phyloP scores from a whole-genome alignment of 2,888 invertebrate genomes.

The Notodonta ziczac region DNA sequence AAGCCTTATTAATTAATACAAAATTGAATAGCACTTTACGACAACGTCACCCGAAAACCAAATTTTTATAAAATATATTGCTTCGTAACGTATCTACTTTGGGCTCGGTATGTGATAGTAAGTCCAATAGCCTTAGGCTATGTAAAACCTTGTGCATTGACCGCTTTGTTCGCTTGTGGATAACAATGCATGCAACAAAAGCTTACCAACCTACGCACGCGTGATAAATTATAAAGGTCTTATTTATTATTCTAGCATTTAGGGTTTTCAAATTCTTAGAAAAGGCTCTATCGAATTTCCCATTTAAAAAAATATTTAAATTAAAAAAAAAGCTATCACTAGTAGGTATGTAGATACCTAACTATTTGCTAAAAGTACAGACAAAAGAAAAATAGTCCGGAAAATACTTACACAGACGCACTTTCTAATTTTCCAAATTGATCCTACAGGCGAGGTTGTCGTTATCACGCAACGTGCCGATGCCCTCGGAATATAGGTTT shows the following conservation, averaged over 20 bases:
- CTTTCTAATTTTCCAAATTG: constrained; percentile 8
- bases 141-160: not conserved
- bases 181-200: too few relatives aligned
- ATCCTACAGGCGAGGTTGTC: not conserved
- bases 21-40: not conserved
- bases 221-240: too few relatives aligned
- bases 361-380: not conserved
- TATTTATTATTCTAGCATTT: too few relatives aligned
- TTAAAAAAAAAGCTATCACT: too few relatives aligned
- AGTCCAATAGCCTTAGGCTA: not conserved
- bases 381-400: not conserved
- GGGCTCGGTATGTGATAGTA: not conserved
- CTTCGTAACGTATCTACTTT: too few relatives aligned
- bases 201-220: too few relatives aligned
- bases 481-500: not conserved
- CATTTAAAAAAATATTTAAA: too few relatives aligned
- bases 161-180: not conserved
- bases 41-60: not conserved
- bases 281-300: too few relatives aligned
- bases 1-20: not conserved
- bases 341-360: too few relatives aligned
- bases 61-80: not conserved
- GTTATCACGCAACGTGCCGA: not conserved
- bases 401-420: not conserved
- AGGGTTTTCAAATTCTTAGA: too few relatives aligned